Base-by-base conservation (phyloP, 2,888 invertebrate species). In the Caenorhabditis sp. region DNA sequence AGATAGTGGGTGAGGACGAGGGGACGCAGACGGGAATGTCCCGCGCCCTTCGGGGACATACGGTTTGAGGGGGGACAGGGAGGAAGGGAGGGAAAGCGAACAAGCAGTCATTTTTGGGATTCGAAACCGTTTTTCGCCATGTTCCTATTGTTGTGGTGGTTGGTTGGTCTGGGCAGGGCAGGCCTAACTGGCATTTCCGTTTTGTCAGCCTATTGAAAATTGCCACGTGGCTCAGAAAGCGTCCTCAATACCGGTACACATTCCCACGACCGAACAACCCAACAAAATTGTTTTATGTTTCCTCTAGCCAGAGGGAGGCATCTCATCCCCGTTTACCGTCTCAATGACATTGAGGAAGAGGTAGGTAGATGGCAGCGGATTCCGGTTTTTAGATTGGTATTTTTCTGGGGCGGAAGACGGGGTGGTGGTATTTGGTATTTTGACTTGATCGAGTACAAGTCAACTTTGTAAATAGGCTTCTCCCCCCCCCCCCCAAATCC, bases 201-300 rank as follows among this genome's bases (percentile, higher is more conserved):
- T 40, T n/a, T n/a, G n/a, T n/a, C n/a, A n/a, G n/a, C n/a, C n/a
- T n/a, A n/a, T n/a, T n/a, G n/a, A n/a, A n/a, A n/a, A n/a, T n/a
- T n/a, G n/a, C n/a, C n/a, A n/a, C n/a, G n/a, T n/a, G n/a, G n/a
- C 32, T 32, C 18, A 11, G 18, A 47, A 47, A 18, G n/a, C 47
- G n/a, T n/a, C n/a, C n/a, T n/a, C n/a, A n/a, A 47, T 47, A 47
- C 47, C 47, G 47, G 47, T 47, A 18, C 47, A 18, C 47, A 47
- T 47, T 47, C 18, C 18, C 47, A 18, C 47, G 40, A 40, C 13
- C 47, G 18, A 47, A 47, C 47, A 13, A 40, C 40, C n/a, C 40
- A 15, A 47, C 47, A 47, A 47, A 47, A 47, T 47, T 47, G 47
- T 47, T 47, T 47, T n/a, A n/a, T n/a, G n/a, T n/a, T n/a, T n/a